Conservation (phyloP, 1,140 invertebrate species). For the Orchestia grillus region DNA sequence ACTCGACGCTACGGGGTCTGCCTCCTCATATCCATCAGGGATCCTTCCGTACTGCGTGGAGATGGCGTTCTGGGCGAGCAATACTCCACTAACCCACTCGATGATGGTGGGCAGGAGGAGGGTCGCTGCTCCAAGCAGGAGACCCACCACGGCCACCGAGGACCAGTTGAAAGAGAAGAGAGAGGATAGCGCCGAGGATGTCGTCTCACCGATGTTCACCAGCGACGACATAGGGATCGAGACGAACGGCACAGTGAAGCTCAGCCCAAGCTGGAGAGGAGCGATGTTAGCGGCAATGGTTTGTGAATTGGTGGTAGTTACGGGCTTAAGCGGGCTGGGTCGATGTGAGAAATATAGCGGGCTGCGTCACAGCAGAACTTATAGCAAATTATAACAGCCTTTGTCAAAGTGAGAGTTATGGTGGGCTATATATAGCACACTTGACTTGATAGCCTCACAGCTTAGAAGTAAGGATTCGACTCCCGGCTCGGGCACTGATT, state of each 20-base stretch:
- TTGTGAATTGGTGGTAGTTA: background rate
- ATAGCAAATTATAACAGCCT: too few species aligned
- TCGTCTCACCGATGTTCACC: conserved; percentile 58
- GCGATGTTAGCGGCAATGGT: background rate
- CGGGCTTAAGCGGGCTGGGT: background rate
- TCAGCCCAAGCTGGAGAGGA: conserved; percentile 61
- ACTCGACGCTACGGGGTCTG: background rate
- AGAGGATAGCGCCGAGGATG: conserved; percentile 56
- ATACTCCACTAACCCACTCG: background rate
- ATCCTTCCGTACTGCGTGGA: conserved; percentile 13
- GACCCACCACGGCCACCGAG: conserved; percentile 57
- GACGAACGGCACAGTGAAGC: conserved; percentile 66
- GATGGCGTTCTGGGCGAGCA: background rate
- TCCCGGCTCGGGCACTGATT: too few species aligned
- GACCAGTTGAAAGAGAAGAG: conserved; percentile 63
- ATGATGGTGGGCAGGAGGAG: conserved; percentile 61
- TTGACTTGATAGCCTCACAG: too few species aligned
- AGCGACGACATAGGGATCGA: conserved; percentile 63
- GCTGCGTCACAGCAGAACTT: too few species aligned
- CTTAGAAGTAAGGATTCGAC: too few species aligned
- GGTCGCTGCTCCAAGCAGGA: conserved; percentile 32
- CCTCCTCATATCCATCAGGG: background rate
- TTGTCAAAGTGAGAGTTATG: too few species aligned
- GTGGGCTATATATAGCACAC: too few species aligned
- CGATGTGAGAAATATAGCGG: background rate